phyloP scores from a whole-genome alignment of 2,797 vertebrate species.

The Passerculus sandwichensis region DNA sequence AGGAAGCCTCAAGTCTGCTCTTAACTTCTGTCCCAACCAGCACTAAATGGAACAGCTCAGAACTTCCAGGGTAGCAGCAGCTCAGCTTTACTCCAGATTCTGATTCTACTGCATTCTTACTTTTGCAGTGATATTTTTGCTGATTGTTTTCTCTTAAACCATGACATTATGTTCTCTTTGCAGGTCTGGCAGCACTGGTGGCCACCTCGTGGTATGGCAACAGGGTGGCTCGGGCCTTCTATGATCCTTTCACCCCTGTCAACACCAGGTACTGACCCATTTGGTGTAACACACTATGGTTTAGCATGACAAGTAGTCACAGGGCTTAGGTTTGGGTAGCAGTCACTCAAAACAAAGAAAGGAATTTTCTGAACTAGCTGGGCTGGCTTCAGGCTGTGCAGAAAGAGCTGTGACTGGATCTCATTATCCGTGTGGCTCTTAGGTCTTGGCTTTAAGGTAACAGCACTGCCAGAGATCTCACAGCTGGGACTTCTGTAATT shows the following conservation, averaged over 20 bases:
- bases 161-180: background rate
- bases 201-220: constrained; percentile 82
- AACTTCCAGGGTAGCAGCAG: background rate
- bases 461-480: background rate
- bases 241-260: constrained; percentile 76
- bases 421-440: background rate
- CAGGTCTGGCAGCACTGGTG: constrained; percentile 77
- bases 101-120: background rate
- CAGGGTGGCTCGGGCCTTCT: constrained; percentile 78
- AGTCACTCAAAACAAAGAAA: background rate
- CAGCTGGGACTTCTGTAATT: background rate
- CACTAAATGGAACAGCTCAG: background rate
- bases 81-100: background rate
- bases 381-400: background rate
- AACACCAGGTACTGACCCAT: constrained; percentile 79
- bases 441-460: background rate
- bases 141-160: background rate
- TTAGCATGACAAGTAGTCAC: background rate
- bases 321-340: background rate
- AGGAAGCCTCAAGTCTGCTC: background rate
- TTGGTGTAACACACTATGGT: background rate
- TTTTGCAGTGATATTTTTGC: background rate
- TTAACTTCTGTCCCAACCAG: background rate
- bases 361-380: background rate
- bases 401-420: background rate